Evolutionary conservation across 2,888 invertebrate species (phyloP).

Genomic region (Nephrotoma guestfalica): DNA sequence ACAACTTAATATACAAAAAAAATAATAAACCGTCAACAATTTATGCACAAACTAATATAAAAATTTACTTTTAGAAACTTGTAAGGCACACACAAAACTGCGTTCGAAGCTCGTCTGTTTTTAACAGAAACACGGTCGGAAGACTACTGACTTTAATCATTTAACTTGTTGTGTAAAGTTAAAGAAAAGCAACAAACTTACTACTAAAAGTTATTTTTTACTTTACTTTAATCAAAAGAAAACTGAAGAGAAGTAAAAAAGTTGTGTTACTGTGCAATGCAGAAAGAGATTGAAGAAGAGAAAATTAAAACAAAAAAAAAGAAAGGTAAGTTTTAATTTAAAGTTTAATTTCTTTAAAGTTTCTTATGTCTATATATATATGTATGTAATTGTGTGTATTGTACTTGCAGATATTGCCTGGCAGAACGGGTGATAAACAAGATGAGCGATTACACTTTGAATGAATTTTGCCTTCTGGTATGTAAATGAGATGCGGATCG

Average conservation of each 20-base stretch:
- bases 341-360: not conserved
- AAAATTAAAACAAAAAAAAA: not conserved
- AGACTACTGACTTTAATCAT: constrained; percentile 4
- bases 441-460: not conserved
- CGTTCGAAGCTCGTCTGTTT: not conserved
- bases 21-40: not conserved
- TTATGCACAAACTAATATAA: not conserved
- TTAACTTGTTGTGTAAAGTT: constrained; percentile 1
- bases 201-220: not conserved
- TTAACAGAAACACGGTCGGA: not conserved
- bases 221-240: not conserved
- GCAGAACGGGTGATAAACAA: not conserved
- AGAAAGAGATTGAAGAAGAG: not conserved
- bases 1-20: not conserved
- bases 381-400: not conserved
- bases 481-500: no score
- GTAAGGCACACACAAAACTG: not conserved
- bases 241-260: not conserved
- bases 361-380: not conserved
- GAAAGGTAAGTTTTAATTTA: not conserved
- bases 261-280: not conserved
- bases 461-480: no score
- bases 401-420: not conserved
- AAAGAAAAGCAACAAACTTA: not conserved
- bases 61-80: not conserved